These are phyloP conservation scores for Alca torda DNA, from an alignment of 2,797 vertebrate species.

Conservation along the genomic window DNA sequence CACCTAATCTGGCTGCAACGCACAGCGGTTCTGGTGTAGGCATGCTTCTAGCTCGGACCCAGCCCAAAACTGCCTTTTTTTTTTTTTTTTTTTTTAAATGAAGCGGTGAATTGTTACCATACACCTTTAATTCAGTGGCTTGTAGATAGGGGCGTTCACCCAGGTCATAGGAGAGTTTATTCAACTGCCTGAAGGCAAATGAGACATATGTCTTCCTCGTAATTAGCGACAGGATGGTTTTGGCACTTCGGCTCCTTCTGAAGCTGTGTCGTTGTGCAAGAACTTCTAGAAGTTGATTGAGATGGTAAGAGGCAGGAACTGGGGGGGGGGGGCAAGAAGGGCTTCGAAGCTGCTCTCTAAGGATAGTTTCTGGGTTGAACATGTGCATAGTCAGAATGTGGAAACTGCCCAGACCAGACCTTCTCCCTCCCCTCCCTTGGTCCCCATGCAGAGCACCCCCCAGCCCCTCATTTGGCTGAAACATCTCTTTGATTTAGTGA, in stretches of 20 bases:
- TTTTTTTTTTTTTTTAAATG: not conserved
- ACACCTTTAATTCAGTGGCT: accelerated
- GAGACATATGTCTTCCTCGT: accelerated
- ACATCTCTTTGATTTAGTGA: not conserved
- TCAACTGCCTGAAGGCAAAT: not conserved
- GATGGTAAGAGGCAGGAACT: not conserved
- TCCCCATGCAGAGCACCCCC: not conserved
- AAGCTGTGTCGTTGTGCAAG: not conserved
- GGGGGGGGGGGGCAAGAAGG: not conserved
- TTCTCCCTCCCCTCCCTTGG: not conserved
- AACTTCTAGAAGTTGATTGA: not conserved
- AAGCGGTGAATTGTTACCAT: not conserved
- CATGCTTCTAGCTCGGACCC: not conserved
- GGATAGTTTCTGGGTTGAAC: not conserved
- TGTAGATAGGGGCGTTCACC: not conserved
- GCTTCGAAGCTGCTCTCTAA: not conserved
- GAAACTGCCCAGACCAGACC: not conserved
- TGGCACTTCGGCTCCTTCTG: not conserved
- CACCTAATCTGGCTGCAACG: accelerated
- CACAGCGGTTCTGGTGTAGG: not conserved
- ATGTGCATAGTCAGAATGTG: not conserved
- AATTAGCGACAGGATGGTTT: not conserved
- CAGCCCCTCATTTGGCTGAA: not conserved
- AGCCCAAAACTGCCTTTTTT: not conserved
- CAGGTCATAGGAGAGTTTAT: not conserved